Conservation (phyloP, 2,113 vertebrate species). For the Scartelaos histophorus region DNA sequence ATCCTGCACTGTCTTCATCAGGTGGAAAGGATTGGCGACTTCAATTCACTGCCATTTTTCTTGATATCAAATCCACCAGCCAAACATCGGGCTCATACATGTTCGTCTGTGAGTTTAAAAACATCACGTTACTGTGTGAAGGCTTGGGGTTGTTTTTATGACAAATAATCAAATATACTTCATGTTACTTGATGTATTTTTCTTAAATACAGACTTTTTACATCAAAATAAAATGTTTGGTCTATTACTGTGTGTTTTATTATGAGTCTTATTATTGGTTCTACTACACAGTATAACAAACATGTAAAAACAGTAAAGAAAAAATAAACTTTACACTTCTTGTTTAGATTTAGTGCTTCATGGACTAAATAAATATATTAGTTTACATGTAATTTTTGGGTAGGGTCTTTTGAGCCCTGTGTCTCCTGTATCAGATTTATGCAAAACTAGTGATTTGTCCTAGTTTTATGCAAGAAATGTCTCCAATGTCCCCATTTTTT, state of each 20-base stretch:
- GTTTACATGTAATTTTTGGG: too few relatives aligned
- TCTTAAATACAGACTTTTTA: slow-evolving; percentile 35
- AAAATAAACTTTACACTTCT: too few relatives aligned
- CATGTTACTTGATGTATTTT: slow-evolving; percentile 27
- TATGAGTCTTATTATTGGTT: not conserved
- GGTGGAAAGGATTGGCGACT: slow-evolving; percentile 5
- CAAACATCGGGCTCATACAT: slow-evolving; percentile 1
- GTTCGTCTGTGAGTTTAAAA: slow-evolving; percentile 7
- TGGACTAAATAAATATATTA: too few relatives aligned
- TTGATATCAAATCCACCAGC: slow-evolving; percentile 6
- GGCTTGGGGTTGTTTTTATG: slow-evolving; percentile 23
- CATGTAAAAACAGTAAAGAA: too few relatives aligned
- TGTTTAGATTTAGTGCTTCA: too few relatives aligned
- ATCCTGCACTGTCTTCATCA: slow-evolving; percentile 4
- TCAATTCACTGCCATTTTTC: slow-evolving; percentile 45
- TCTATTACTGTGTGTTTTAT: not conserved
- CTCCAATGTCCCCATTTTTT: too few relatives aligned
- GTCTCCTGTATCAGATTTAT: too few relatives aligned
- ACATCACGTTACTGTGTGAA: slow-evolving; percentile 24
- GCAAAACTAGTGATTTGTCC: too few relatives aligned
- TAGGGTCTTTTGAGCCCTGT: too few relatives aligned
- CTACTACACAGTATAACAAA: not conserved
- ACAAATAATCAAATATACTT: slow-evolving; percentile 11
- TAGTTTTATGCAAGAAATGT: too few relatives aligned
- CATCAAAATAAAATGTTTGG: slow-evolving; percentile 49